Base-by-base conservation (phyloP, 2,797 vertebrate species). In the Rhyacichthys aspro region DNA sequence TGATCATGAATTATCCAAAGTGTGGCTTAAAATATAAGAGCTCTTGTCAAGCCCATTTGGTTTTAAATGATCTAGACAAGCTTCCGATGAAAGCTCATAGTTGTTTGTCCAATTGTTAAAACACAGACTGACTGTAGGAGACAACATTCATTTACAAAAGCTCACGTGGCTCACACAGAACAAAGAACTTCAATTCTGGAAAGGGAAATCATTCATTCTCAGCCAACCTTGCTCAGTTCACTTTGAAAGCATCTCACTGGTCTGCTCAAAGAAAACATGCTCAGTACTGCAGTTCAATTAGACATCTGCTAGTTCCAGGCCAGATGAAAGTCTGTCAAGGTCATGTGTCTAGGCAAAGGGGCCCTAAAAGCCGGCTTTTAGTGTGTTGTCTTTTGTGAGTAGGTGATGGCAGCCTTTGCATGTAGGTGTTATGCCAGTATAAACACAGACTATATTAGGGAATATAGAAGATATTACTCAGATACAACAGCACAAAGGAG, bases 251-350 rank as follows among this genome's bases (percentile, higher is more conserved):
- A 39, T 38, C 36, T 54, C 36, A 47, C 14, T 38, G n/a, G 12
- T 49, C 11, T 12, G 33, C 38, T 49, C 41, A 59, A 50, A 60
- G 45, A 48, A 37, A 68, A 67, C 32, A 37, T 16, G 52, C 58
- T 47, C 54, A 70, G 17, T 78, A 18, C 36, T 45, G 41, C 66
- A 64, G 58, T 63, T 67, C 59, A 70, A 43, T 72, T 33, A 58
- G 60, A 55, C 59, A 74, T 63, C 52, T 63, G 74, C 64, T 72
- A 52, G 48, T 61, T 42, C 43, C 10, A 70, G 17, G n/a, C n/a
- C n/a, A 34, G 14, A 11, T 11, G 43, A 44, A 55, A 61, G 52
- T 16, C 54, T 64, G 55, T 49, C 71, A 67, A 72, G 72, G 66
- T 74, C 53, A 53, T 34, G 8, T 16, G 1, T 73, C 65, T 55